These are phyloP conservation scores for Lasioglossum leucozonium DNA, from an alignment of 2,888 invertebrate genomes.

Conservation along the genomic window DNA sequence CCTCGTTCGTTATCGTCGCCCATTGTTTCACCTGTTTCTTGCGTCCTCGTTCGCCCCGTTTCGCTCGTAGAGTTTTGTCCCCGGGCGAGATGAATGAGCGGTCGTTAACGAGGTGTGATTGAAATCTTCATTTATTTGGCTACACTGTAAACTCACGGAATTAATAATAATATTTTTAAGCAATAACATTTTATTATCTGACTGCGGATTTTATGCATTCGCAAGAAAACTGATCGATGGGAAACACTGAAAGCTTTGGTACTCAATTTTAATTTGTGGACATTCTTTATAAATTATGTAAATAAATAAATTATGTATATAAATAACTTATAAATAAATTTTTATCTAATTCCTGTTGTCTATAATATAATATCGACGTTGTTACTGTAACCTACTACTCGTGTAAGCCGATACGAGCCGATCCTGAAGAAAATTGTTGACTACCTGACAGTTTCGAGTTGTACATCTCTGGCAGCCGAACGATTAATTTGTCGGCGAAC, in stretches of 20 bases:
- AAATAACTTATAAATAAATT: too few relatives aligned
- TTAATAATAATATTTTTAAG: too few relatives aligned
- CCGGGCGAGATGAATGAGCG: not conserved
- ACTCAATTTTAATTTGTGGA: too few relatives aligned
- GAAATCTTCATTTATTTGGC: not conserved
- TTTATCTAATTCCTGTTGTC: not conserved
- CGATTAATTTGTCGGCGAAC: conserved; percentile 36
- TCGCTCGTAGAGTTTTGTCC: not conserved
- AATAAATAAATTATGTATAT: too few relatives aligned
- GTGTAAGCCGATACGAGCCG: too few relatives aligned
- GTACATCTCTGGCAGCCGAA: not conserved
- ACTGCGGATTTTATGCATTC: not conserved
- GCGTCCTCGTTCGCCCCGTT: conserved; percentile 9
- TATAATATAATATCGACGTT: not conserved
- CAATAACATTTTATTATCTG: not conserved
- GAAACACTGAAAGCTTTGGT: too few relatives aligned
- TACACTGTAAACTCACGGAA: not conserved
- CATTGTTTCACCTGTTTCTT: conserved; percentile 49
- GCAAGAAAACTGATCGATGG: too few relatives aligned
- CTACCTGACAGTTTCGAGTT: not conserved
- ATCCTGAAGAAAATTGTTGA: not conserved
- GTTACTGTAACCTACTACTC: too few relatives aligned
- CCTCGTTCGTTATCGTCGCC: conserved; percentile 48
- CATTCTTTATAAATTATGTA: too few relatives aligned
- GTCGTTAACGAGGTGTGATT: not conserved